Conservation (phyloP, 1,140 invertebrate genomes). For the Drosophila novamexicana region DNA sequence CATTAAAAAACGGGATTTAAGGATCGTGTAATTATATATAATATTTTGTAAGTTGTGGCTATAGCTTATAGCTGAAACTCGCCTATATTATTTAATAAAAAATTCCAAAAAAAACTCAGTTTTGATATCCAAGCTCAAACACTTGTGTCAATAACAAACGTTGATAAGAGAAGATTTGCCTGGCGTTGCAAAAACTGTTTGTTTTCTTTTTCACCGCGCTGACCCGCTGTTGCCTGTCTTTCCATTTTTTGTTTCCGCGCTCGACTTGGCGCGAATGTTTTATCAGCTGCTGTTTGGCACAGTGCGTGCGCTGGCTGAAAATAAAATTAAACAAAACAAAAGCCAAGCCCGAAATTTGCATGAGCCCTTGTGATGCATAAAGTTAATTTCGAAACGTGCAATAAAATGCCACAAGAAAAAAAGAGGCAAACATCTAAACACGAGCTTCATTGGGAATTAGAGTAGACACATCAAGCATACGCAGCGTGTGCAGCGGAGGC, state of each 20-base stretch:
- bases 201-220: background rate
- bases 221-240: no score
- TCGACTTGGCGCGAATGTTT: background rate
- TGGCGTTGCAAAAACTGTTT: background rate
- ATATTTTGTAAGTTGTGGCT: no score
- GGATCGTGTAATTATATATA: no score
- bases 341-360: slow-evolving; percentile 9
- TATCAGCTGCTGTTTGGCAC: slow-evolving; percentile 20
- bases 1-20: no score
- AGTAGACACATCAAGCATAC: slow-evolving; percentile 53
- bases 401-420: slow-evolving; percentile 11
- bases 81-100: no score
- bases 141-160: slow-evolving; percentile 35
- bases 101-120: slow-evolving; percentile 6
- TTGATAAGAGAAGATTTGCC: background rate
- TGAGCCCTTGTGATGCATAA: slow-evolving; percentile 3
- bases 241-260: no score
- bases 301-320: slow-evolving; percentile 2
- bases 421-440: background rate
- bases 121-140: background rate
- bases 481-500: slow-evolving; percentile 37
- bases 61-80: background rate
- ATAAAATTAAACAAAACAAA: slow-evolving; percentile 13
- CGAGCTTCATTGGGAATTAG: slow-evolving; percentile 1
- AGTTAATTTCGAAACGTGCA: slow-evolving; percentile 10